Evolutionary conservation across 2,888 invertebrate genomes (phyloP).

Genomic region (Troides oblongomaculatus): DNA sequence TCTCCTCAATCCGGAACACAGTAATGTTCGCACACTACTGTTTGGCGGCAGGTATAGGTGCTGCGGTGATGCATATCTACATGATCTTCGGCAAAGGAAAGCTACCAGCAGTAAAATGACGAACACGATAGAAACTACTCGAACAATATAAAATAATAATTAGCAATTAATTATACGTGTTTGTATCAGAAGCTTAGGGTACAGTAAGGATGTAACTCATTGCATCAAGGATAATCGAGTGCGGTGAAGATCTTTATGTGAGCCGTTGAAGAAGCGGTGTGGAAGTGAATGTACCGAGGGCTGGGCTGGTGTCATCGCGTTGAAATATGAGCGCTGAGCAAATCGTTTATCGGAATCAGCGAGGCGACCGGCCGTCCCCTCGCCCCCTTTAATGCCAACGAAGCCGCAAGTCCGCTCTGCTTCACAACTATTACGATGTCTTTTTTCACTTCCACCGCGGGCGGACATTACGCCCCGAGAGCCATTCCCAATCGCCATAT

Average conservation of each 20-base stretch:
- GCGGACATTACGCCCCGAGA: constrained; percentile 59
- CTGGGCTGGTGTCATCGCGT: constrained; percentile 55
- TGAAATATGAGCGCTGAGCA: constrained; percentile 70
- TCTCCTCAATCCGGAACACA: too few species aligned
- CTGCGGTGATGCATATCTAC: too few species aligned
- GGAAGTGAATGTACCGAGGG: constrained; percentile 2
- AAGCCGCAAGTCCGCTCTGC: constrained; percentile 42
- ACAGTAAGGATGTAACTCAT: not conserved
- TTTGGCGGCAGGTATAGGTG: too few species aligned
- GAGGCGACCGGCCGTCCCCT: constrained; percentile 53
- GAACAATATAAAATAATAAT: too few species aligned
- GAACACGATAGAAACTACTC: too few species aligned
- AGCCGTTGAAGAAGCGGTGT: constrained; percentile 44
- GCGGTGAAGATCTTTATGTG: constrained; percentile 6
- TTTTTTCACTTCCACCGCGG: constrained; percentile 55
- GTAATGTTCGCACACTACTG: too few species aligned
- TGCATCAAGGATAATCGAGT: constrained; percentile 11
- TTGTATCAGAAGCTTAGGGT: too few species aligned
- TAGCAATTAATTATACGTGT: too few species aligned
- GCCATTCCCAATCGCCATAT: constrained; percentile 57
- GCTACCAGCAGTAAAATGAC: too few species aligned
- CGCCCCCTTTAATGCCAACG: constrained; percentile 43
- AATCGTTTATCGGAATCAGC: constrained; percentile 70
- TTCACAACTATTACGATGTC: constrained; percentile 54
- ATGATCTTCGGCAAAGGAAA: too few species aligned